phyloP scores from a whole-genome alignment of 2,113 vertebrate genomes.

The Piprites chloris region DNA sequence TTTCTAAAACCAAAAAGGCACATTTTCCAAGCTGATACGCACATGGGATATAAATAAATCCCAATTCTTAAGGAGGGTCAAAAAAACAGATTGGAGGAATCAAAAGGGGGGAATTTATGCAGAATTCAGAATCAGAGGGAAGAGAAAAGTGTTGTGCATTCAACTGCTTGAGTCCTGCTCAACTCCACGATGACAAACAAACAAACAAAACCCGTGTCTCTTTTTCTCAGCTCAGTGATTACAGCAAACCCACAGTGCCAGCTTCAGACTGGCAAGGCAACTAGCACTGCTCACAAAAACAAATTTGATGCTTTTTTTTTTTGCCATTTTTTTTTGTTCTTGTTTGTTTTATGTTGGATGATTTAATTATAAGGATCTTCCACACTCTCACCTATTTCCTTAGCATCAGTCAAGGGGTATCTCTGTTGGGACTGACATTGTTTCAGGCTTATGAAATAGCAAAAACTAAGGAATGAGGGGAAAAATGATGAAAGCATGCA shows the following conservation, averaged over 20 bases:
- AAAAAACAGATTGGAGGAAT: conserved; percentile 58
- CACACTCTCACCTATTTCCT: neutral
- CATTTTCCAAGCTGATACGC: conserved; percentile 51
- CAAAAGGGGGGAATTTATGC: conserved; percentile 25
- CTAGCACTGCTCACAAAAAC: conserved; percentile 67
- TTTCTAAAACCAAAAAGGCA: conserved; percentile 55
- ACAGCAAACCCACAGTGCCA: conserved; percentile 82
- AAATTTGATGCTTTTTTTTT: neutral
- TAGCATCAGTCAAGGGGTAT: neutral
- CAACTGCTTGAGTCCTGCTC: conserved; percentile 44
- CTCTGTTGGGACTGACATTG: neutral
- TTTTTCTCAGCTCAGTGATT: conserved; percentile 69
- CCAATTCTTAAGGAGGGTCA: conserved; percentile 46
- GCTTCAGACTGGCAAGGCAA: conserved; percentile 80
- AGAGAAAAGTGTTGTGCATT: conserved; percentile 14
- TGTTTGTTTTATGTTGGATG: neutral
- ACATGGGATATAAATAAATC: conserved; percentile 29
- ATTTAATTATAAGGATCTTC: neutral
- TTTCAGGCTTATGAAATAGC: neutral
- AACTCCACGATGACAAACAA: conserved; percentile 70
- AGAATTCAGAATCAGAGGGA: conserved; percentile 29
- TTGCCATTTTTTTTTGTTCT: too few species aligned
- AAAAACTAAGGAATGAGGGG: neutral
- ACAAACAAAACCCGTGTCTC: conserved; percentile 68
- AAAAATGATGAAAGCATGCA: neutral